These are phyloP conservation scores for Hypomesus transpacificus DNA, from an alignment of 2,113 vertebrate genomes.

Conservation along the genomic window DNA sequence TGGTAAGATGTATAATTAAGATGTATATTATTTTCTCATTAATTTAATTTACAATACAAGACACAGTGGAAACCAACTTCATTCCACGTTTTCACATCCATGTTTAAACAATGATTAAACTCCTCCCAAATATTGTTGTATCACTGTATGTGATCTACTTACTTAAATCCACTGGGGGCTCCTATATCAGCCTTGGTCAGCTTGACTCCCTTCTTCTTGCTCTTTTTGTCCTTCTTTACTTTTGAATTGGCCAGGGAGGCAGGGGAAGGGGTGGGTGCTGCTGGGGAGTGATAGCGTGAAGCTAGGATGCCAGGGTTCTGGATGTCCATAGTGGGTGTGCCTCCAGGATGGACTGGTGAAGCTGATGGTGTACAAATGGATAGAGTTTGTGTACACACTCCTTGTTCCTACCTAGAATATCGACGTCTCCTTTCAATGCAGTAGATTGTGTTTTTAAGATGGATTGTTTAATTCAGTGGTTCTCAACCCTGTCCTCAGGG, in stretches of 20 bases:
- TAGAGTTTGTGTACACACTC: neutral
- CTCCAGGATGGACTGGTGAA: conserved; percentile 20
- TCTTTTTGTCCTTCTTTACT: conserved; percentile 62
- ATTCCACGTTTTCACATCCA: neutral
- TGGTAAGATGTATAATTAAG: neutral
- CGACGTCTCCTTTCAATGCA: neutral
- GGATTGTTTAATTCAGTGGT: too few relatives aligned
- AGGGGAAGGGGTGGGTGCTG: conserved; percentile 45
- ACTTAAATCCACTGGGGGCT: conserved; percentile 78
- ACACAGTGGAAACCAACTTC: neutral
- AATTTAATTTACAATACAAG: too few relatives aligned
- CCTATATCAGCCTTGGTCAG: conserved; percentile 79
- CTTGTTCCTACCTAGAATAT: neutral
- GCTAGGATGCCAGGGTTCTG: conserved; percentile 75
- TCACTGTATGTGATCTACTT: conserved; percentile 27
- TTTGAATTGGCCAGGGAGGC: conserved; percentile 36
- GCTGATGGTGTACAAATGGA: conserved; percentile 3
- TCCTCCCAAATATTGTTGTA: neutral
- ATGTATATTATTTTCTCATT: neutral
- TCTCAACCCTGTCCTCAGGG: too few relatives aligned
- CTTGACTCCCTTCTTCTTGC: conserved; percentile 61
- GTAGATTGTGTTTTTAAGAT: neutral
- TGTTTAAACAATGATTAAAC: neutral
- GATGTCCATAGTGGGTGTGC: conserved; percentile 65
- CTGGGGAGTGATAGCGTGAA: conserved; percentile 65